Evolutionary conservation across 2,113 vertebrate species (phyloP).

Genomic region (Zootoca vivipara): DNA sequence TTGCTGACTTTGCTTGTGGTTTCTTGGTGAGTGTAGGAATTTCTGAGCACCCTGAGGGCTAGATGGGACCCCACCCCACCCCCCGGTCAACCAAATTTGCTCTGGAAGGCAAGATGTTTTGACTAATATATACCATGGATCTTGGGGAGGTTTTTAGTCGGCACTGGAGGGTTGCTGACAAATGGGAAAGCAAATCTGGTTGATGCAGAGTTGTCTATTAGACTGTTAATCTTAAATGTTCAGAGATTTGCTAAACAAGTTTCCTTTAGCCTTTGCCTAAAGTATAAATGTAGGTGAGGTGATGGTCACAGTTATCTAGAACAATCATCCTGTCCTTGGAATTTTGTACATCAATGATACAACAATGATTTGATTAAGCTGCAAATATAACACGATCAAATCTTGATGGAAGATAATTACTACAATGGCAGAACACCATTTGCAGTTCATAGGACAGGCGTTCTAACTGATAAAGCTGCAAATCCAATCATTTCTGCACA

Average conservation of each 20-base stretch:
- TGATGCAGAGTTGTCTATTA: not conserved
- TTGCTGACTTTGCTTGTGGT: not conserved
- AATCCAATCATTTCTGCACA: constrained; percentile 42
- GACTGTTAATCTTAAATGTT: not conserved
- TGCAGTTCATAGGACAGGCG: constrained; percentile 31
- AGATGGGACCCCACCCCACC: not conserved
- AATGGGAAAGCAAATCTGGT: not conserved
- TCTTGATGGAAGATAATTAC: constrained; percentile 52
- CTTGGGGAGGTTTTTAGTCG: not conserved
- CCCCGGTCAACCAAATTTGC: not conserved
- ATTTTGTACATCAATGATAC: constrained; percentile 29
- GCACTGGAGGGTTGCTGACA: not conserved
- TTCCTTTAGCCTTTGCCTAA: constrained; percentile 19
- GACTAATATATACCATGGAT: not conserved
- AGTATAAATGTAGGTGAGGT: constrained; percentile 22
- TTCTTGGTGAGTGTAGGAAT: not conserved
- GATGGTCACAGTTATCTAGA: constrained; percentile 24
- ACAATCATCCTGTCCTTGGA: constrained; percentile 2
- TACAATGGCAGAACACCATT: constrained; percentile 33
- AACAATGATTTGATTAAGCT: constrained; percentile 22
- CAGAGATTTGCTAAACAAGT: constrained; percentile 5
- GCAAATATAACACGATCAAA: constrained; percentile 26
- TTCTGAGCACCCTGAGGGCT: not conserved
- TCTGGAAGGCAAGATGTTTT: not conserved
- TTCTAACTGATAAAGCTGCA: constrained; percentile 3